phyloP scores from a whole-genome alignment of 2,797 vertebrate species.

The Fundulus diaphanus region DNA sequence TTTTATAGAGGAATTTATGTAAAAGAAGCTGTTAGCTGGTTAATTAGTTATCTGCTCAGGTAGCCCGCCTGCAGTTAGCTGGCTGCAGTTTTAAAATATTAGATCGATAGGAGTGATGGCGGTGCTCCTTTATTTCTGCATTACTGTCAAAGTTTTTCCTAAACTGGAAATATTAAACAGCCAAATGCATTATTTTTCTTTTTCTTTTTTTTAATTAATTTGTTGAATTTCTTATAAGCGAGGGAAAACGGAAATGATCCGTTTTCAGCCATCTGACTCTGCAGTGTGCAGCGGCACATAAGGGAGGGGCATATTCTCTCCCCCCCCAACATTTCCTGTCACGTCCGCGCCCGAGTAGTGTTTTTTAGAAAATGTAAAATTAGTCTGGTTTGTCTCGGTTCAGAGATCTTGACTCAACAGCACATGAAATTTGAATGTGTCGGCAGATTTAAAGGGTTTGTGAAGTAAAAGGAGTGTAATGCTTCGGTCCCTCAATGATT shows the following conservation, averaged over 20 bases:
- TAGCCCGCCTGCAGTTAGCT: too few species aligned
- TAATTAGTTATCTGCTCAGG: not conserved
- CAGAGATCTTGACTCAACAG: constrained; percentile 15
- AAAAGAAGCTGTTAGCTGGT: not conserved
- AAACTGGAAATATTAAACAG: not conserved
- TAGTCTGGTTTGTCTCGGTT: constrained; percentile 12
- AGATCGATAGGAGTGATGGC: too few species aligned
- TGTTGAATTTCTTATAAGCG: not conserved
- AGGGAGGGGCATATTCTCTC: too few species aligned
- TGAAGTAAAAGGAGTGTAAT: constrained; percentile 6
- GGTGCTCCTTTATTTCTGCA: not conserved
- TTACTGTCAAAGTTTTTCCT: too few species aligned
- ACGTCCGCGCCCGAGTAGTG: not conserved
- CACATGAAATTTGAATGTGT: constrained; percentile 3
- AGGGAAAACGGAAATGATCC: not conserved
- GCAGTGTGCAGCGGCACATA: not conserved
- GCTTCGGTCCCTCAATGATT: not conserved
- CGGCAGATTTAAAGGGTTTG: constrained; percentile 1
- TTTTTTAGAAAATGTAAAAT: constrained; percentile 4
- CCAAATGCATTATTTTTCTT: not conserved
- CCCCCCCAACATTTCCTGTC: not conserved
- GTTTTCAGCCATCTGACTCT: not conserved
- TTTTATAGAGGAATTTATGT: not conserved
- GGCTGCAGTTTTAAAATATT: too few species aligned
- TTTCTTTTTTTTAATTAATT: not conserved